phyloP scores from a whole-genome alignment of 2,113 vertebrate genomes.

The Corvus cornix region DNA sequence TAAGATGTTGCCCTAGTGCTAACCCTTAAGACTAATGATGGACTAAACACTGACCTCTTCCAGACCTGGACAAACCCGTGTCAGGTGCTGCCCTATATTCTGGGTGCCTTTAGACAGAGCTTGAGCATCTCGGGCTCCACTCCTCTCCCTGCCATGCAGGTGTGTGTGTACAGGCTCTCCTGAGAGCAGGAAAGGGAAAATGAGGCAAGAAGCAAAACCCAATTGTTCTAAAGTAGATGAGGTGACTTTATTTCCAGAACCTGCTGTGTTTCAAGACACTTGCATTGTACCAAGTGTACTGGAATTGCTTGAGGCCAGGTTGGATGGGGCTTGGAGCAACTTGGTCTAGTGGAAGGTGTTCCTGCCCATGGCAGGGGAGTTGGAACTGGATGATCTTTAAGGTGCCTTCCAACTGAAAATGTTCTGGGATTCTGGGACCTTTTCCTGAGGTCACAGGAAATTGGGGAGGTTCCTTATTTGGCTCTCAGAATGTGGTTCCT shows the following conservation, averaged over 20 bases:
- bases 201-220: not conserved
- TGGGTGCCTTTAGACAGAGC: not conserved
- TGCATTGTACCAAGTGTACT: not conserved
- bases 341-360: not conserved
- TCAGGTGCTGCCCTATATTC: not conserved
- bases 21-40: not conserved
- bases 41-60: not conserved
- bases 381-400: not conserved
- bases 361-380: not conserved
- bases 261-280: not conserved
- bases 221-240: not conserved
- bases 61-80: not conserved
- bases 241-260: not conserved
- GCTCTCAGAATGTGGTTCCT: not conserved
- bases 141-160: not conserved
- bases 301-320: not conserved
- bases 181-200: not conserved
- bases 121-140: fast-evolving
- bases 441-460: not conserved
- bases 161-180: not conserved
- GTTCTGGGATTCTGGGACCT: not conserved
- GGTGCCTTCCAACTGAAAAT: not conserved
- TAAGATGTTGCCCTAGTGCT: not conserved
- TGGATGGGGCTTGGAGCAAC: not conserved
- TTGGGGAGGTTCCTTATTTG: not conserved